These are phyloP conservation scores for Cephonodes hylas DNA, from an alignment of 2,888 invertebrate genomes.

Conservation along the genomic window DNA sequence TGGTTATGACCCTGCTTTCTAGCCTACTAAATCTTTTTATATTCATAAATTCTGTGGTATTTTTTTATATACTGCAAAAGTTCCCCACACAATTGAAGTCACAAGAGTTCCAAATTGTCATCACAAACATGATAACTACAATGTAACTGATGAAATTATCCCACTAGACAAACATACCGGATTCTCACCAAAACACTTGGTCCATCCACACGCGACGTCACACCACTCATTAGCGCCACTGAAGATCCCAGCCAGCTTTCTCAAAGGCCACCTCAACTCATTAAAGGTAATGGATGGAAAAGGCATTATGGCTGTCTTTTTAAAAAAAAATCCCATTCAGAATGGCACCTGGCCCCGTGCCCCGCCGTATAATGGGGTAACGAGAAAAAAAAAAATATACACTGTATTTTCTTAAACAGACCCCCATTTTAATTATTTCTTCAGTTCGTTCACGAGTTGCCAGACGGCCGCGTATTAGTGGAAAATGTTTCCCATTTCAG, in stretches of 20 bases:
- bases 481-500: neutral
- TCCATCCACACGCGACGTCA: neutral
- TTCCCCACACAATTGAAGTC: too few species aligned
- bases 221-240: neutral
- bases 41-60: too few species aligned
- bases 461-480: neutral
- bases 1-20: too few species aligned
- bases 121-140: too few species aligned
- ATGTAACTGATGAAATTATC: too few species aligned
- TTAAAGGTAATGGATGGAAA: neutral
- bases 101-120: too few species aligned
- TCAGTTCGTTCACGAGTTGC: neutral
- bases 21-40: too few species aligned
- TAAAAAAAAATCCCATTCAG: neutral
- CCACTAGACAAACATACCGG: too few species aligned
- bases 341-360: neutral
- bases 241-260: neutral
- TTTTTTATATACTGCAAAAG: too few species aligned
- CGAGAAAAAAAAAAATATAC: neutral
- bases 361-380: neutral
- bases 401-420: slow-evolving; percentile 1
- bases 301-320: neutral
- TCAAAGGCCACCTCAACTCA: neutral
- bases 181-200: too few species aligned
- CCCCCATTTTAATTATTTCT: neutral